phyloP scores from a whole-genome alignment of 2,797 vertebrate species.

The Melanotaenia maccullochi region DNA sequence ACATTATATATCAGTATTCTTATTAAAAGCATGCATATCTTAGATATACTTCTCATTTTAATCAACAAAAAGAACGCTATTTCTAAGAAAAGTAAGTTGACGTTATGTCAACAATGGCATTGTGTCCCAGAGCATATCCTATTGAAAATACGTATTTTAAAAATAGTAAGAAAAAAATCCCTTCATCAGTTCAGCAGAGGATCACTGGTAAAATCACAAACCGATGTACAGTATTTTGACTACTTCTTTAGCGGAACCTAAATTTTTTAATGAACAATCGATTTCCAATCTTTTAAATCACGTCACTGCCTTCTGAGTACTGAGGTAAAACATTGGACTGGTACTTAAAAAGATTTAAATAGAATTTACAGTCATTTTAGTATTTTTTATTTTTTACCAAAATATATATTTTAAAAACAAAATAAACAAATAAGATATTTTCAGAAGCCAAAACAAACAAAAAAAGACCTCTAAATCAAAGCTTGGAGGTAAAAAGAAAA shows the following conservation, averaged over 20 bases:
- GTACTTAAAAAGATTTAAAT: constrained; percentile 61
- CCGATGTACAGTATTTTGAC: constrained; percentile 61
- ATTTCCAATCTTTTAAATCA: constrained; percentile 56
- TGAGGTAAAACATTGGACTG: constrained; percentile 75
- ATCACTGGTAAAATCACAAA: constrained; percentile 50
- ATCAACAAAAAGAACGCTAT: constrained; percentile 69
- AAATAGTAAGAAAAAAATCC: constrained; percentile 73
- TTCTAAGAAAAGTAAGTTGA: constrained; percentile 74
- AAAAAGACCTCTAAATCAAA: constrained; percentile 22
- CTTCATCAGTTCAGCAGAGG: constrained; percentile 62
- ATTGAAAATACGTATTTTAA: constrained; percentile 78
- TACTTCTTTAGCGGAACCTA: constrained; percentile 45
- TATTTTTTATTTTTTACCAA: constrained; percentile 39
- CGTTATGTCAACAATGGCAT: constrained; percentile 76
- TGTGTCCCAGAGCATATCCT: constrained; percentile 78
- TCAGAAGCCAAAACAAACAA: constrained; percentile 26
- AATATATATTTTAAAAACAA: constrained; percentile 35
- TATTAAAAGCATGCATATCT: constrained; percentile 86
- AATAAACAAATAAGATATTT: constrained; percentile 5
- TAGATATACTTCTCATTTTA: constrained; percentile 76
- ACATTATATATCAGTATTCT: constrained; percentile 76
- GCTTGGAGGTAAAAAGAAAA: constrained; percentile 45
- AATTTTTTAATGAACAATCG: constrained; percentile 50
- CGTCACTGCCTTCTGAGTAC: constrained; percentile 64
- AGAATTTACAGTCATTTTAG: constrained; percentile 62